Base-by-base conservation (phyloP, 2,888 invertebrate genomes). In the Baccha elongata region DNA sequence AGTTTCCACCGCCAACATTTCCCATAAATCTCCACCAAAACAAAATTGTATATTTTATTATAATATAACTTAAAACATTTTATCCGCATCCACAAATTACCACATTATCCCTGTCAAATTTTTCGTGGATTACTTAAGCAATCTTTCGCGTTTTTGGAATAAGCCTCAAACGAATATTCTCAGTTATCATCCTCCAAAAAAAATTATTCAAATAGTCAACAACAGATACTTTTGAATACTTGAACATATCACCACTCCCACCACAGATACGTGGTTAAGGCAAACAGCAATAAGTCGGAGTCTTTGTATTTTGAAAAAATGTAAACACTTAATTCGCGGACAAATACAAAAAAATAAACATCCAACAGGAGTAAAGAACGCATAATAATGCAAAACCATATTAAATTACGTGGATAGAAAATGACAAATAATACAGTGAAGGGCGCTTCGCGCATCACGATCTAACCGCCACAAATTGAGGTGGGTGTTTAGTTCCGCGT, bases 341-440 rank as follows among this genome's bases (percentile, higher is more conserved):
- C 69, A 79, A 78, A 84, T 73, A 84, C 40, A 32, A 29, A 67
- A 32, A 48, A 23, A 48, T 19, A 69, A 50, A 76, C 67, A 76
- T 52, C 46, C 46, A 42, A 76, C 76, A 72, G 55, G 72, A 46
- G 67, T 55, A 68, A 78, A 40, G 78, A 78, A 78, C 78, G 76
- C 83, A 83, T 83, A 84, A 81, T 81, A 80, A 84, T 84, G 81
- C 64, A 81, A 80, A 81, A 76, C 68, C 85, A 84, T 85, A 85
- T 85, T 85, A 85, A 85, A 85, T 85, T 85, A 85, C 85, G 72
- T 79, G 85, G 76, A 79, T 84, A 84, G 79, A 72, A 67, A 84
- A 84, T 85, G 85, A 84, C 85, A 84, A 84, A 85, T 85, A 85
- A 85, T 85, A 80, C 75, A 85, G 64, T 67, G 58, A 72, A 72